Percentiles rank a stretch among this genome's conserved stretches.
phyloP scores from a whole-genome alignment of 2,888 invertebrate genomes.

The Xiphydria camelus region DNA sequence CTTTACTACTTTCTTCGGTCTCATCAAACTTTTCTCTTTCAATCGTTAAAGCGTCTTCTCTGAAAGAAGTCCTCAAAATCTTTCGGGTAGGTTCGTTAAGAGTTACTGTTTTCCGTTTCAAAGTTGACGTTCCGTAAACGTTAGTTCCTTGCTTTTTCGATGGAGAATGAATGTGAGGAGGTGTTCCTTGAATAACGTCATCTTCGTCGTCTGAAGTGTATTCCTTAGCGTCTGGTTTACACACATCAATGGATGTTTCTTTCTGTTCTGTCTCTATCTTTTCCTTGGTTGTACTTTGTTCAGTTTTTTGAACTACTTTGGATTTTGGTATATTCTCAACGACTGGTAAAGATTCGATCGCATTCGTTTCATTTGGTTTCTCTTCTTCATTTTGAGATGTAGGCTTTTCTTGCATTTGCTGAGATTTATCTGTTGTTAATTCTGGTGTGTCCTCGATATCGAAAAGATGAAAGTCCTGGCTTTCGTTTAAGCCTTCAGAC shows the following conservation, averaged over 20 bases:
- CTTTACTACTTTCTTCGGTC: no score
- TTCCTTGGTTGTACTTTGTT: no score
- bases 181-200: conserved; percentile 33
- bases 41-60: conserved; percentile 5
- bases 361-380: conserved; percentile 1
- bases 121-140: background rate
- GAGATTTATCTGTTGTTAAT: background rate
- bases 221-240: background rate
- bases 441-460: conserved; percentile 26
- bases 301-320: background rate
- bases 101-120: conserved; percentile 28
- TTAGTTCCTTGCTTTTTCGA: conserved; percentile 13
- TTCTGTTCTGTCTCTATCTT: background rate
- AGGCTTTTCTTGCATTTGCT: background rate
- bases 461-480: conserved; percentile 41
- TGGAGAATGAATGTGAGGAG: conserved; percentile 19
- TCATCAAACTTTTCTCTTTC: conserved; percentile 11
- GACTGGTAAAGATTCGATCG: background rate
- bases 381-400: background rate
- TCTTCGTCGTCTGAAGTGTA: conserved; percentile 23
- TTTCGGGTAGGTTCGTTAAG: conserved; percentile 26
- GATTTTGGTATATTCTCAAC: conserved; percentile 4
- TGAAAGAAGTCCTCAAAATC: conserved; percentile 14
- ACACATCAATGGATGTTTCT: background rate
- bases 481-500: conserved; percentile 26